Conservation (phyloP, 2,797 vertebrate species). For the Anisognathus igniventris region DNA sequence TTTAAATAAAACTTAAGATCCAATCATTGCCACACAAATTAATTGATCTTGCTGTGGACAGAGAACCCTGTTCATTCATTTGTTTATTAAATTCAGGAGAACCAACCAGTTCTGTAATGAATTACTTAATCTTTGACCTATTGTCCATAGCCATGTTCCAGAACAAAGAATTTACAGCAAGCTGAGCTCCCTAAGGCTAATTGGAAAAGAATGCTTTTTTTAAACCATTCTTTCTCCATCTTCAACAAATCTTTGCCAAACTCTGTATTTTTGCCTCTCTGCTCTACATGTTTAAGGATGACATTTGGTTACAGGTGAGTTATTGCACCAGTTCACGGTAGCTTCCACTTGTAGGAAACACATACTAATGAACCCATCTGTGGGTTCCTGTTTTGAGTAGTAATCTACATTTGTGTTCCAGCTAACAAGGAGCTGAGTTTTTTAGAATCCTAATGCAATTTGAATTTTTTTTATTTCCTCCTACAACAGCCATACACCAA, state of each 20-base stretch:
- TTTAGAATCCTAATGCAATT: not conserved
- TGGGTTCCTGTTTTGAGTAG: not conserved
- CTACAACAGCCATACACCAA: not conserved
- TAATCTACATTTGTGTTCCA: not conserved
- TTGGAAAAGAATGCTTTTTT: slow-evolving; percentile 31
- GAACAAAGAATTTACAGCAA: slow-evolving; percentile 55
- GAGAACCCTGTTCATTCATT: slow-evolving; percentile 32
- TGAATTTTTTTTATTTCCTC: not conserved
- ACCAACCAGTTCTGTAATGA: not conserved
- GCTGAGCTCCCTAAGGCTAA: slow-evolving; percentile 64
- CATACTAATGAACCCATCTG: not conserved
- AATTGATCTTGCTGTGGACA: not conserved
- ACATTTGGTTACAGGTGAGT: slow-evolving; percentile 55
- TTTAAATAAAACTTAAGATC: not conserved
- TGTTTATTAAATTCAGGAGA: slow-evolving; percentile 43
- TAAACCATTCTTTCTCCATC: slow-evolving; percentile 1
- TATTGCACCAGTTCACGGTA: slow-evolving; percentile 10
- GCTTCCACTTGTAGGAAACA: slow-evolving; percentile 8
- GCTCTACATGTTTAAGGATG: slow-evolving; percentile 35
- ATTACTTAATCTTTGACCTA: slow-evolving; percentile 56
- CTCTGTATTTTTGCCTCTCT: slow-evolving; percentile 33
- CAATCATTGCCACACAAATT: not conserved
- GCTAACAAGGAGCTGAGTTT: not conserved
- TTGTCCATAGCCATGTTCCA: slow-evolving; percentile 51
- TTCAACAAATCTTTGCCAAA: slow-evolving; percentile 36